phyloP scores from a whole-genome alignment of 2,888 invertebrate species.

The Drosophila fulvimacula region DNA sequence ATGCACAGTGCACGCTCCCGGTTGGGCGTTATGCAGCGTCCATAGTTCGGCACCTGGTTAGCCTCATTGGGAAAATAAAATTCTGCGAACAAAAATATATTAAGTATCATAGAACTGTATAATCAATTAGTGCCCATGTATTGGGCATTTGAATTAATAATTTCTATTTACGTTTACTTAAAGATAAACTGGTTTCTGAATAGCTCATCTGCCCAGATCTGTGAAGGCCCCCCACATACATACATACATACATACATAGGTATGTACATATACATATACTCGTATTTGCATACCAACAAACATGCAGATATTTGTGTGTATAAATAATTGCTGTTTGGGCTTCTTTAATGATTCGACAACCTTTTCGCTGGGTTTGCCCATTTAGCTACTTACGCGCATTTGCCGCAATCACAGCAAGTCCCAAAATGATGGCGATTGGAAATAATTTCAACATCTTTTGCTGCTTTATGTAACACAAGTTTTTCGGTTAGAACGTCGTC shows the following conservation, averaged over 20 bases:
- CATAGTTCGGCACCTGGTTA: slow-evolving; percentile 75
- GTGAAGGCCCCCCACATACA: slow-evolving; percentile 44
- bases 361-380: slow-evolving; percentile 4
- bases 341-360: slow-evolving; percentile 25
- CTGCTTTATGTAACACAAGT: slow-evolving; percentile 14
- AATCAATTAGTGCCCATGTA: slow-evolving; percentile 7
- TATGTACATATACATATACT: no score
- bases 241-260: no score
- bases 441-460: slow-evolving; percentile 37
- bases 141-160: slow-evolving; percentile 29
- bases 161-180: slow-evolving; percentile 31
- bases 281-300: background rate
- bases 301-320: slow-evolving; percentile 12
- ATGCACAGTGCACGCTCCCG: slow-evolving; percentile 82
- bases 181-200: slow-evolving; percentile 64
- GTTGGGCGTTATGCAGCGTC: slow-evolving; percentile 83
- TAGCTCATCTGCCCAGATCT: slow-evolving; percentile 21
- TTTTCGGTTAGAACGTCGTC: slow-evolving; percentile 58
- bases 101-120: slow-evolving; percentile 9
- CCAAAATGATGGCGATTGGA: slow-evolving; percentile 32
- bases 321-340: slow-evolving; percentile 25
- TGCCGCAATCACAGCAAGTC: slow-evolving; percentile 33
- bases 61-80: slow-evolving; percentile 80
- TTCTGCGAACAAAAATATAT: slow-evolving; percentile 44
- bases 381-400: slow-evolving; percentile 64